Evolutionary conservation across 2,888 invertebrate genomes (phyloP).

Genomic region (Euplexia lucipara): DNA sequence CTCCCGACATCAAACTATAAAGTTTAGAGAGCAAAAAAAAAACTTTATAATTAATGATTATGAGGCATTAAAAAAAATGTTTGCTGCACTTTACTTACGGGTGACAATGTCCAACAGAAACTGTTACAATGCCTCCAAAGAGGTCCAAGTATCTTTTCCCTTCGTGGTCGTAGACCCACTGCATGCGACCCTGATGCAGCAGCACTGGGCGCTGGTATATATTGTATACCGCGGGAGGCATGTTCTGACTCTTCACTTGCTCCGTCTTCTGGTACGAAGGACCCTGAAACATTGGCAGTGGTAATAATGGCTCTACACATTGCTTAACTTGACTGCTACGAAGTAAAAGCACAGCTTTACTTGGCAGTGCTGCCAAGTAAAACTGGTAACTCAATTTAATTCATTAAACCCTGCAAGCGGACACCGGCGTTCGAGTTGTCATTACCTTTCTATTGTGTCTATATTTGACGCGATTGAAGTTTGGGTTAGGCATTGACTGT

Average conservation of each 20-base stretch:
- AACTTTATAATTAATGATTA: no score
- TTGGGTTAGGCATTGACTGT: no score
- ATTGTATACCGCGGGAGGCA: slow-evolving; percentile 93
- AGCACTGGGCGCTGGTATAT: slow-evolving; percentile 96
- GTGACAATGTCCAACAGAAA: slow-evolving; percentile 99
- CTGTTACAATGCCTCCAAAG: slow-evolving; percentile 99
- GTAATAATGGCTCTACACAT: neutral
- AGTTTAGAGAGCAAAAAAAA: no score
- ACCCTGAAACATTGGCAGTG: slow-evolving; percentile 86
- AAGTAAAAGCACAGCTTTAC: no score
- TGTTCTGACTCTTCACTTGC: slow-evolving; percentile 90
- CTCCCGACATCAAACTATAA: no score
- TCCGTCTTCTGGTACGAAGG: slow-evolving; percentile 91
- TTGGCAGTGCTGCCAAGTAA: no score
- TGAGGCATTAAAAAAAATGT: neutral
- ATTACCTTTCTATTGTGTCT: no score
- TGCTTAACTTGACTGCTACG: no score
- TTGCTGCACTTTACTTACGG: slow-evolving; percentile 93
- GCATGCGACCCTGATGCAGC: slow-evolving; percentile 96
- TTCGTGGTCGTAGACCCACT: slow-evolving; percentile 97
- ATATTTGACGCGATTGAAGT: no score
- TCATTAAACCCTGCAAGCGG: no score
- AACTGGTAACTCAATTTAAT: no score
- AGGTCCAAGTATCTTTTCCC: slow-evolving; percentile 98
- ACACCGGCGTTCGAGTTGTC: no score